A percentile compares a stretch with the other conserved stretches of the same genome.
phyloP scores from a whole-genome alignment of 53 echinoderm and acorn worm species.

The Patiria pectinifera region DNA sequence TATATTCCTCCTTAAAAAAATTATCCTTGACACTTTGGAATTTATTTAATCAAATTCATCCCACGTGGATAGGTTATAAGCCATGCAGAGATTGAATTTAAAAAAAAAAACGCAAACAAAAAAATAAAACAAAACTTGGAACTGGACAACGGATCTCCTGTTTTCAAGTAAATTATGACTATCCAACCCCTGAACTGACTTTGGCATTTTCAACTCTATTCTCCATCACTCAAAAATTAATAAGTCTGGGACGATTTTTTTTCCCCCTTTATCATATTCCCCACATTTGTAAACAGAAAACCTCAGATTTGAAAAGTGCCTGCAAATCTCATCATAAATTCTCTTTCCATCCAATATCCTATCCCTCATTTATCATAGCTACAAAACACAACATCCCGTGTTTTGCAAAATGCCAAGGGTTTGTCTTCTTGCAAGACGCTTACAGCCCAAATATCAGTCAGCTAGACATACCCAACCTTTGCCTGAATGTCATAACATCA shows the following conservation, averaged over 20 bases:
- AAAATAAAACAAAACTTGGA: too few species aligned
- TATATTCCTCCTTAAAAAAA: too few species aligned
- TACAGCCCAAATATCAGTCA: not conserved
- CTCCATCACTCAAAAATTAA: not conserved
- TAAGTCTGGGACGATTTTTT: not conserved
- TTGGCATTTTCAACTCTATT: constrained; percentile 3
- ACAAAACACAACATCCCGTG: not conserved
- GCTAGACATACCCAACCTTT: not conserved
- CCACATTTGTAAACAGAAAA: not conserved
- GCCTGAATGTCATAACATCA: constrained; percentile 4
- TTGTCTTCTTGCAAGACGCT: not conserved
- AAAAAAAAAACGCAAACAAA: too few species aligned
- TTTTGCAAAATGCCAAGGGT: not conserved
- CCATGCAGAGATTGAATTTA: too few species aligned
- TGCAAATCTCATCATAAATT: not conserved
- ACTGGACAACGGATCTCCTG: too few species aligned
- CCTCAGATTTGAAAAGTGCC: not conserved
- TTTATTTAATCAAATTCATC: too few species aligned
- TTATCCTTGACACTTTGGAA: too few species aligned
- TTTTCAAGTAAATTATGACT: not conserved
- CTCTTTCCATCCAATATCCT: not conserved
- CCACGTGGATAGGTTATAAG: too few species aligned
- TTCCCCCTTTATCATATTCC: not conserved
- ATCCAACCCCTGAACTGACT: not conserved
- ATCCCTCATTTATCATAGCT: not conserved